phyloP scores from a whole-genome alignment of 2,797 vertebrate genomes.

The Dallia pectoralis region DNA sequence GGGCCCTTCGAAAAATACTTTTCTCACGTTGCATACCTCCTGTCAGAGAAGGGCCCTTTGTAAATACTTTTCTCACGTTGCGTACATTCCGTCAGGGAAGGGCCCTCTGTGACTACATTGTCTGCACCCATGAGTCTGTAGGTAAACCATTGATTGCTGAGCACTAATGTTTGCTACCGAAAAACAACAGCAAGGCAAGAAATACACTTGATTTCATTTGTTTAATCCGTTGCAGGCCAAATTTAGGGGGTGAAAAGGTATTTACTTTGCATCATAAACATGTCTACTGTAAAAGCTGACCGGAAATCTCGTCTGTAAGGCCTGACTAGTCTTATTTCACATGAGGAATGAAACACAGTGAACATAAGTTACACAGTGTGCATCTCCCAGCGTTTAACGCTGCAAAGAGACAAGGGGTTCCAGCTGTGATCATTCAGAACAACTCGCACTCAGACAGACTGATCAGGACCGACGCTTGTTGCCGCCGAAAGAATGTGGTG shows the following conservation, averaged over 20 bases:
- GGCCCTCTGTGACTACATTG: slow-evolving; percentile 2
- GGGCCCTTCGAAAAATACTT: no score
- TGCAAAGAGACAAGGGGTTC: slow-evolving; percentile 7
- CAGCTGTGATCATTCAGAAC: slow-evolving; percentile 23
- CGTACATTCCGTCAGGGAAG: not conserved
- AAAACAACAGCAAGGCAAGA: slow-evolving; percentile 4
- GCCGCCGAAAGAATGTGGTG: not conserved
- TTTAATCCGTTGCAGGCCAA: slow-evolving; percentile 12
- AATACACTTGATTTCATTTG: slow-evolving; percentile 18
- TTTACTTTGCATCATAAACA: slow-evolving; percentile 13
- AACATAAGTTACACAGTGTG: slow-evolving; percentile 6
- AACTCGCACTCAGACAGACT: slow-evolving; percentile 19
- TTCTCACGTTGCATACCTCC: not conserved
- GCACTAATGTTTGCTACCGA: not conserved
- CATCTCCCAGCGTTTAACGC: slow-evolving; percentile 12
- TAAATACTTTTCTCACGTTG: slow-evolving; percentile 2
- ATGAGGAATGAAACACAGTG: slow-evolving; percentile 7
- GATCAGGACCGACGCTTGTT: slow-evolving; percentile 13
- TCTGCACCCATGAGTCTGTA: slow-evolving; percentile 13
- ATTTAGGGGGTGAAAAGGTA: not conserved
- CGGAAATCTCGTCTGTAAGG: not conserved
- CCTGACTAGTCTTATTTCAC: slow-evolving; percentile 2
- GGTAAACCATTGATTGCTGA: slow-evolving; percentile 10
- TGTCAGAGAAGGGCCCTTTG: no score
- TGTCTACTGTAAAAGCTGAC: not conserved